Conservation (phyloP, 2,113 vertebrate genomes). For the Eulemur rufifrons region DNA sequence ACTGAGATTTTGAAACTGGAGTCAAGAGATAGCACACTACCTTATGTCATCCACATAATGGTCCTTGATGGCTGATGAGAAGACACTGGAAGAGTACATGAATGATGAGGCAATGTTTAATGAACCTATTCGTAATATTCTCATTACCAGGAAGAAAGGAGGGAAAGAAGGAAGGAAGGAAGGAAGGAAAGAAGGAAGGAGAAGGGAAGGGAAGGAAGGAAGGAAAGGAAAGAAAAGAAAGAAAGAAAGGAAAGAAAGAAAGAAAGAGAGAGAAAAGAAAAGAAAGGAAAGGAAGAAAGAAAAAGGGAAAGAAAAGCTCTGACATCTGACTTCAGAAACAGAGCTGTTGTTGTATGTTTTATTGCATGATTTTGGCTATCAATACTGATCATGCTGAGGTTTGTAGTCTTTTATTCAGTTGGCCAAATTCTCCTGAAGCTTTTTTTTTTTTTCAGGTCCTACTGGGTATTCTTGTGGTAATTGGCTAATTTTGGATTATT, state of each 20-base stretch:
- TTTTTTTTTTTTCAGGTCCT: slow-evolving; percentile 6
- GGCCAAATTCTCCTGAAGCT: neutral
- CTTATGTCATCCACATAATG: slow-evolving; percentile 21
- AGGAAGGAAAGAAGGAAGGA: neutral
- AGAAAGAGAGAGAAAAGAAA: neutral
- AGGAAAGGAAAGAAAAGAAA: no score
- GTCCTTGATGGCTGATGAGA: slow-evolving; percentile 52
- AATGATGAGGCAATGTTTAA: slow-evolving; percentile 50
- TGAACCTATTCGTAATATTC: slow-evolving; percentile 38
- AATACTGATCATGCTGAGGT: neutral
- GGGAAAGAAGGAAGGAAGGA: neutral
- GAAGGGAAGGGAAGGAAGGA: neutral
- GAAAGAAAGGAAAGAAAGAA: neutral
- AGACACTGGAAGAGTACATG: slow-evolving; percentile 11
- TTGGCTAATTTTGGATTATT: neutral
- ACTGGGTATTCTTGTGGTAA: neutral
- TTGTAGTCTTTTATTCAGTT: neutral
- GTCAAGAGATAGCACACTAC: slow-evolving; percentile 23
- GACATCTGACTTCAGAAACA: slow-evolving; percentile 27
- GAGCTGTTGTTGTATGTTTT: neutral
- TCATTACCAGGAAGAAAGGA: neutral
- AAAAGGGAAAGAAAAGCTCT: neutral
- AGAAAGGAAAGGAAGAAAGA: no score
- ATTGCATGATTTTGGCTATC: neutral
- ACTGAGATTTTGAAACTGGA: slow-evolving; percentile 54